Percentiles rank a stretch among this genome's conserved stretches.
These are phyloP conservation scores for Peromyscus leucopus DNA, from an alignment of 2,113 vertebrate species.

Conservation along the genomic window DNA sequence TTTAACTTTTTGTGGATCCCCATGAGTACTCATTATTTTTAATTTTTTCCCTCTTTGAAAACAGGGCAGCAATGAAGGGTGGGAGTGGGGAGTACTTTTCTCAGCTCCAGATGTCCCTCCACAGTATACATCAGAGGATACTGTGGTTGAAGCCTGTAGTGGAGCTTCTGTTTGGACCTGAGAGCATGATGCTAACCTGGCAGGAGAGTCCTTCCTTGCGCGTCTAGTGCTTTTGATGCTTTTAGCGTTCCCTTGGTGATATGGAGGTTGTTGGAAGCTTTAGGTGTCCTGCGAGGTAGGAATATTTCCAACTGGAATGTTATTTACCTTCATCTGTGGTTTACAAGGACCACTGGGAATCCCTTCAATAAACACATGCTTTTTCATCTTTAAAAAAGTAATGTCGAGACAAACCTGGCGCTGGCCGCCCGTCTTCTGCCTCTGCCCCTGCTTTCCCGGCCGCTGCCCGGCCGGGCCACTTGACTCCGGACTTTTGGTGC, in stretches of 20 bases:
- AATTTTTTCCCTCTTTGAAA: conserved; percentile 48
- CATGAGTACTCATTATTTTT: conserved; percentile 21
- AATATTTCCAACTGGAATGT: not conserved
- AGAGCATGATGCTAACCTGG: not conserved
- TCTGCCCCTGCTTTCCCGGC: not conserved
- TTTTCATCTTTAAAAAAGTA: not conserved
- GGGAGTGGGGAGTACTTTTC: not conserved
- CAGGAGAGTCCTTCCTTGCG: not conserved
- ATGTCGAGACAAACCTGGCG: conserved; percentile 88
- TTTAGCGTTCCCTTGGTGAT: conserved; percentile 23
- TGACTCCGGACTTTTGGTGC: not conserved
- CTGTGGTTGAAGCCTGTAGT: not conserved
- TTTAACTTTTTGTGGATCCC: conserved; percentile 31
- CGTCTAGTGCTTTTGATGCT: not conserved
- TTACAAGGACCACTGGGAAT: conserved; percentile 52
- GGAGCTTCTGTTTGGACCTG: not conserved
- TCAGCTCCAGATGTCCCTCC: not conserved
- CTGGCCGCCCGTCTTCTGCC: conserved; percentile 82
- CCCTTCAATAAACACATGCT: not conserved
- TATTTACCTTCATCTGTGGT: not conserved
- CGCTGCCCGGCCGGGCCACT: not conserved
- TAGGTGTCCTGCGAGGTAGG: conserved; percentile 26
- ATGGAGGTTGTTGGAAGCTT: not conserved
- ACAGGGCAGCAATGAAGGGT: not conserved
- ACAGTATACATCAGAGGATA: too few relatives aligned